Conservation (phyloP, 35 echinoderm and acorn worm genomes). For the Ophioderma brevispina region DNA sequence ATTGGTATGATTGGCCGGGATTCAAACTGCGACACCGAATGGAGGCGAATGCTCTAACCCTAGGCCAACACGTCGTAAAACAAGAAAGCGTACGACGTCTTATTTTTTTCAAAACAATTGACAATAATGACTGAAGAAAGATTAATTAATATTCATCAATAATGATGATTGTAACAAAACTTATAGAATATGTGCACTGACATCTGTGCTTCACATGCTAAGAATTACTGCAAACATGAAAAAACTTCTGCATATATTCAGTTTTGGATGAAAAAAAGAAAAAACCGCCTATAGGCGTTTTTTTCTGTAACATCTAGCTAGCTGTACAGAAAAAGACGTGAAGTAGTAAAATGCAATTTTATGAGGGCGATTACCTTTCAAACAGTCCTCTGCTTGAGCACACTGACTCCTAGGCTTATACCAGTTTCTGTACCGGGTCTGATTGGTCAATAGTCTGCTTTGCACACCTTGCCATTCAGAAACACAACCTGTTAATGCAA, state of each 20-base stretch:
- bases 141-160: too few relatives aligned
- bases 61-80: too few relatives aligned
- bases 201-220: neutral
- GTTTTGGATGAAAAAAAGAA: neutral
- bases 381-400: constrained; percentile 68
- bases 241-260: neutral
- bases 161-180: too few relatives aligned
- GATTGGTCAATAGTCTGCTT: constrained; percentile 52
- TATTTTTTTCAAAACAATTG: too few relatives aligned
- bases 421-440: constrained; percentile 84
- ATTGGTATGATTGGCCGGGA: neutral
- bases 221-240: neutral
- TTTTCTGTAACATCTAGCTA: neutral
- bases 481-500: constrained; percentile 76
- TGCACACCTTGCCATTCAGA: constrained; percentile 76
- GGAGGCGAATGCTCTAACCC: too few relatives aligned
- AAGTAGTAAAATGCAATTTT: neutral
- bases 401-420: constrained; percentile 89
- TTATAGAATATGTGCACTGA: neutral
- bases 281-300: neutral
- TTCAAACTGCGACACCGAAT: too few relatives aligned
- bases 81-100: too few relatives aligned
- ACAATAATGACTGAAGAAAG: too few relatives aligned
- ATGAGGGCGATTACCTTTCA: constrained; percentile 60
- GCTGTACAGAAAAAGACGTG: neutral